Conservation (phyloP, 2,888 invertebrate genomes). For the Anthoptus insignis region DNA sequence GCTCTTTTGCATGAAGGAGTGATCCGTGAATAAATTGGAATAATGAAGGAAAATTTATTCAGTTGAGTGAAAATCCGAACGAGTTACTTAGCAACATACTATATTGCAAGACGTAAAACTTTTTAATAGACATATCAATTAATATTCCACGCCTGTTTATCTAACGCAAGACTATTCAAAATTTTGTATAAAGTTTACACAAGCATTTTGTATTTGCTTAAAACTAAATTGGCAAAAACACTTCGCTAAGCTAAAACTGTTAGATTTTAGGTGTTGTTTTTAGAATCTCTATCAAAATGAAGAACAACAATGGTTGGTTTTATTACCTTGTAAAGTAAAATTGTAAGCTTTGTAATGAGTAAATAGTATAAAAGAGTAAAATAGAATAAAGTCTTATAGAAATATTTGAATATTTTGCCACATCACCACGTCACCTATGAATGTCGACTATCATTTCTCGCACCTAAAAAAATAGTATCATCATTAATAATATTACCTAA, state of each 20-base stretch:
- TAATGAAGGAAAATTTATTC: background rate
- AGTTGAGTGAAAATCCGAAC: background rate
- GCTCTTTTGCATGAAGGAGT: too few species aligned
- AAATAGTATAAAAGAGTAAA: too few species aligned
- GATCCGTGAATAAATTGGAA: too few species aligned
- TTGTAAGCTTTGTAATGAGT: too few species aligned
- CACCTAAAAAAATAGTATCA: too few species aligned
- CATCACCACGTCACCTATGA: too few species aligned
- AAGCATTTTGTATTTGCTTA: constrained; percentile 1
- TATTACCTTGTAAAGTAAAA: constrained; percentile 4
- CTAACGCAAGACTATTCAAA: constrained; percentile 8
- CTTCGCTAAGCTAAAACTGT: background rate
- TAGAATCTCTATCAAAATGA: background rate
- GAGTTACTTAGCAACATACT: too few species aligned
- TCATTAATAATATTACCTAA: too few species aligned
- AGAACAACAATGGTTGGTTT: constrained; percentile 1
- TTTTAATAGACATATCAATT: constrained; percentile 29
- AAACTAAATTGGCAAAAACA: constrained; percentile 9
- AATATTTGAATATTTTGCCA: too few species aligned
- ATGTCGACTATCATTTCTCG: too few species aligned
- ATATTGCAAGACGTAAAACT: too few species aligned
- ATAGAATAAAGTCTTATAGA: too few species aligned
- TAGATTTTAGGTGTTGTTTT: background rate
- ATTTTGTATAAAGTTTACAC: constrained; percentile 10
- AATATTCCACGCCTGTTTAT: constrained; percentile 17